Evolutionary conservation across 2,797 vertebrate genomes (phyloP).

Genomic region (Alauda arvensis): DNA sequence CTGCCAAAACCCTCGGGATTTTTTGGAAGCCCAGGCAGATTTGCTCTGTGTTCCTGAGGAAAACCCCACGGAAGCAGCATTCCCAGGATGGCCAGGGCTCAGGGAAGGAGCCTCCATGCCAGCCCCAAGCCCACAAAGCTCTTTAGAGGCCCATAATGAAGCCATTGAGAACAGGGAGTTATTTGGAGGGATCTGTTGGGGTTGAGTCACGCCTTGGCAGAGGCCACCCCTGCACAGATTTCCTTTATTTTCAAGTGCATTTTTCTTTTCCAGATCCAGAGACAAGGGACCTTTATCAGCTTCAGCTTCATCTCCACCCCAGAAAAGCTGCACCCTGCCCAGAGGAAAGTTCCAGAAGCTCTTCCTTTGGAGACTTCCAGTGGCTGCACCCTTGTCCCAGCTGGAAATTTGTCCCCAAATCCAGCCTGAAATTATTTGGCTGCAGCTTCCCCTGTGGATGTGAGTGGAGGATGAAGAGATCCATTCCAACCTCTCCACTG

Average conservation of each 20-base stretch:
- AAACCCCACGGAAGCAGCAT: background rate
- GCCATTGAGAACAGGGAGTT: background rate
- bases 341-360: background rate
- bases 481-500: background rate
- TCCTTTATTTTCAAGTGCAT: background rate
- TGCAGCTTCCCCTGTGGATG: background rate
- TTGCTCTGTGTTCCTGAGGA: background rate
- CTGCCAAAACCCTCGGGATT: background rate
- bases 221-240: background rate
- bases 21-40: background rate
- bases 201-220: constrained; percentile 43
- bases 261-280: background rate
- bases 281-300: constrained; percentile 12
- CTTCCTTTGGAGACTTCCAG: background rate
- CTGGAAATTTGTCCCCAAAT: background rate
- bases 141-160: background rate
- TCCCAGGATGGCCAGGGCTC: background rate
- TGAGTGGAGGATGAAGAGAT: background rate
- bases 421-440: background rate
- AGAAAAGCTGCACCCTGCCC: background rate
- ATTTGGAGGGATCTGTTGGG: background rate
- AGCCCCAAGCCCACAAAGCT: background rate
- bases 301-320: background rate
- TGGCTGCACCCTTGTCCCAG: background rate
- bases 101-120: background rate